Base-by-base conservation (phyloP, 2,888 invertebrate genomes). In the Philopedon plagiatum region DNA sequence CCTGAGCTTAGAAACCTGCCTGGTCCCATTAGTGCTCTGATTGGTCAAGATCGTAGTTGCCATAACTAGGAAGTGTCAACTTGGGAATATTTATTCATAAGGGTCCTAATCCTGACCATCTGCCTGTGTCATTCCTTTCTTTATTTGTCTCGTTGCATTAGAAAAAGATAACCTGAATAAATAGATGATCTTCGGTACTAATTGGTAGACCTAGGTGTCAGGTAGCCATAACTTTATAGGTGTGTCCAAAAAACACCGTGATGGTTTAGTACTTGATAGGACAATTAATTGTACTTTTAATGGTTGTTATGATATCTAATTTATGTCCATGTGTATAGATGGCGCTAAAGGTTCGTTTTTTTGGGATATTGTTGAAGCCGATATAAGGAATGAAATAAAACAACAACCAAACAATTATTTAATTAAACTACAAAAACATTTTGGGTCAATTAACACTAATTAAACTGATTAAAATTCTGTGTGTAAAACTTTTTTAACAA, bases 161-260 rank as follows among this genome's bases (percentile, higher is more conserved):
- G 51, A 54, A 54, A 29, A 29, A 8, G 51, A 54, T 54, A 54
- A 21, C 19, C 4, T 23, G 26, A 13, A 29, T n/a, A 21, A 29
- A 15, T 21, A n/a, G 46, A 46, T 54, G 9, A 54, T 2, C 29
- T 29, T n/a, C 8, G 15, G 29, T 13, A 18, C 29, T 29, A 13
- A 29, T 1, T 15, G 29, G 18, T 29, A 54, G 15, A 54, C 29
- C 29, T 54, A 54, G 29, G 15, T 54, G 13, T 18, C 8, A 63
- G 64, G 71, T 46, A 23, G 65, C 71, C 71, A 71, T 70, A 57
- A 41, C 39, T 19, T 15, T 13, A 58, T 39, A 71, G 71, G 71
- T 71, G 71, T 71, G 64, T 58, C 71, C 60, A 11, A 54, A 57
- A 56, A 34, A 51, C 15, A 51, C n/a, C 13, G 29, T 34, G 13